Base-by-base conservation (phyloP, 37 sponge, comb jelly and placozoan genomes). In the Mnemiopsis leidyi region DNA sequence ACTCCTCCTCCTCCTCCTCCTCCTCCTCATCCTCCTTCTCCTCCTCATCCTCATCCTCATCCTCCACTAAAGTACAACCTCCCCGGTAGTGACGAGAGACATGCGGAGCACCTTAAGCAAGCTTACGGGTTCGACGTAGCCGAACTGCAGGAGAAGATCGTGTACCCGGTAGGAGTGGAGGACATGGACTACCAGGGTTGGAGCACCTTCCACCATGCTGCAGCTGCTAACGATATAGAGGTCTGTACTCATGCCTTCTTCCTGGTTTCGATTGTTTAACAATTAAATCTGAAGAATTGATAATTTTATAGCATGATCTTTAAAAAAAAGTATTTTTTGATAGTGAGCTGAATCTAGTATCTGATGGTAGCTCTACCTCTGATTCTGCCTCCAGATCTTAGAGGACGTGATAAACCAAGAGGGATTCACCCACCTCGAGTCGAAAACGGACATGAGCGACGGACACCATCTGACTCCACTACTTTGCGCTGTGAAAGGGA, bases 181-280 rank as follows among this genome's bases (percentile, higher is more conserved):
- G 90, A 85, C 29, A 9, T 32, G 2, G 90, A 85, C n/a, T 40
- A 40, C 28, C 61, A 85, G 5, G 90, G 90, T 9, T 85, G 90
- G 90, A 32, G 36, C 16, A 85, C 90, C 25, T 85, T 85, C 61
- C 90, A 85, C 30, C 90, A 85, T 85, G 61, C 90, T n/a, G 90
- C 90, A 2, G 90, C 90, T 32, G 33, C 90, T n/a, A 85, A 85
- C 39, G 90, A 85, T 37, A 85, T 28, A 16, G 90, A 38, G 61
- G 90, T 85, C 7, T 9, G 76, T 73, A 73, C 21, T 9, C 26
- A 24, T 25, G 26, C 76, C 9, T n/a, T n/a, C n/a, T n/a, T n/a
- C n/a, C n/a, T n/a, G n/a, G n/a, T n/a, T n/a, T n/a, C n/a, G n/a
- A n/a, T n/a, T n/a, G n/a, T n/a, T n/a, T n/a, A n/a, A n/a, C n/a